phyloP scores from a whole-genome alignment of 2,113 vertebrate species.

The Oceanites oceanicus region DNA sequence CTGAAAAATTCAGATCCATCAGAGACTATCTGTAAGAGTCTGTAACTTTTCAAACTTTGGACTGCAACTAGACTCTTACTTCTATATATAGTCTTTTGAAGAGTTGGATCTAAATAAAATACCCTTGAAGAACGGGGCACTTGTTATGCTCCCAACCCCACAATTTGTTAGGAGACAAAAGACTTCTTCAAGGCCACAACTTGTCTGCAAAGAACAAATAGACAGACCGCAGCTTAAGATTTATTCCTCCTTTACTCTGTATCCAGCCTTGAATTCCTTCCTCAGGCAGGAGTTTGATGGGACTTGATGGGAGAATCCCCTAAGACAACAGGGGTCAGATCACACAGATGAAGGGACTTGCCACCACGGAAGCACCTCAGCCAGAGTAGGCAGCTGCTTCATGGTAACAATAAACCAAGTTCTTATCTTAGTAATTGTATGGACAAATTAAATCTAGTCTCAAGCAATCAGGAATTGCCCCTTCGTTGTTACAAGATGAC shows the following conservation, averaged over 20 bases:
- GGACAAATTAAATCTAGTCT: background rate
- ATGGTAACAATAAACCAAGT: background rate
- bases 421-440: background rate
- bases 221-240: background rate
- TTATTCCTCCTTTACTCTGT: background rate
- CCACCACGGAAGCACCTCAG: background rate
- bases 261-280: background rate
- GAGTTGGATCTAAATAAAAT: slow-evolving; percentile 34
- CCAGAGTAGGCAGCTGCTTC: background rate
- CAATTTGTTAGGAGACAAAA: background rate
- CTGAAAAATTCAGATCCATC: slow-evolving; percentile 58
- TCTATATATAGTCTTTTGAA: background rate
- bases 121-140: background rate
- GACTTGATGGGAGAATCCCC: background rate
- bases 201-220: background rate
- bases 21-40: slow-evolving; percentile 9
- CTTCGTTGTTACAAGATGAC: background rate
- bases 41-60: slow-evolving; percentile 9
- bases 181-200: background rate
- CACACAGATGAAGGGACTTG: background rate
- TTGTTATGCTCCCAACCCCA: background rate
- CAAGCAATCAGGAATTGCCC: background rate
- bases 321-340: background rate
- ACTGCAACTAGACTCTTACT: background rate
- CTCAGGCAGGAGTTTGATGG: background rate